Base-by-base conservation (phyloP, 2,888 invertebrate genomes). In the Drosophila suboccidentalis region DNA sequence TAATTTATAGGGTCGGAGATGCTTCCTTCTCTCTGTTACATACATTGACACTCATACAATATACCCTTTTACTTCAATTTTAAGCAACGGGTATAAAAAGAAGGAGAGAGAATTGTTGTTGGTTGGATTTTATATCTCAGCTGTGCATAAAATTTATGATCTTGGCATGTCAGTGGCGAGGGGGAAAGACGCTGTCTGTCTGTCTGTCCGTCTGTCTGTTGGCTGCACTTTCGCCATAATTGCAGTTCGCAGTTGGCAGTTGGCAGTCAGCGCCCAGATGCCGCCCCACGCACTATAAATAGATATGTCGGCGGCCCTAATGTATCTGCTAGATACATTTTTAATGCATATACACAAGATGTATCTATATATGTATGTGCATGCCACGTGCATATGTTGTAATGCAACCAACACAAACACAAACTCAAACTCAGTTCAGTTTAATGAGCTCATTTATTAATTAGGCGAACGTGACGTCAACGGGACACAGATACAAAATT, bases 381-480 rank as follows among this genome's bases (percentile, higher is more conserved):
- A 26, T 55, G 62, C 50, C 53, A 64, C 59, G 63, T 66, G 50
- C 51, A 60, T 43, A 60, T 43, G 22, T 22, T 26, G 19, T 13
- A 49, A 43, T 57, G 39, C 22, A 53, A 15, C 15, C 17, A 8
- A 22, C 22, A 22, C 22, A 22, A 22, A 22, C 22, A 22, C 22
- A 22, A 29, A 29, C 26, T 29, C 44, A 19, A 38, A 34, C 62
- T 41, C 46, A 50, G 50, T 53, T 65, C 61, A 17, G 26, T 54
- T 77, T 83, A 77, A 84, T 83, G 84, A 86, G 77, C 77, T 86
- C 79, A 87, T 84, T 81, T 83, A 84, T 77, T 84, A 83, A 84
- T 86, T 81, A 75, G 68, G 44, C 64, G 26, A 64, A 86, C 81
- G 81, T 84, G 87, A 83, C 79, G 76, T 83, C 84, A 57, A 61